Conservation (phyloP, 2,888 invertebrate genomes). For the Eucera pruinosa region DNA sequence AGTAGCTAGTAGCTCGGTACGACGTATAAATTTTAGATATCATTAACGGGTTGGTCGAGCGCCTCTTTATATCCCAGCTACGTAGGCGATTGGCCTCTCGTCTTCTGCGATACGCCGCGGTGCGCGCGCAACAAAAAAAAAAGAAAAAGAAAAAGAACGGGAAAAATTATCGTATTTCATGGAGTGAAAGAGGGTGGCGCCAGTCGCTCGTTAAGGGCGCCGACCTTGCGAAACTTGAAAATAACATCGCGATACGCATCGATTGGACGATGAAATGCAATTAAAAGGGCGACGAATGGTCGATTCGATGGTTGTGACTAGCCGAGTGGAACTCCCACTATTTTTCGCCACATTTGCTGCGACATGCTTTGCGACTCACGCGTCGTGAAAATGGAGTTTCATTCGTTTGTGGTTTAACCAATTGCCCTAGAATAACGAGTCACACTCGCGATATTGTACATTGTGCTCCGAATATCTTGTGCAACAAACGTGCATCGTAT, state of each 20-base stretch:
- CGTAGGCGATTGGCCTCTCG: constrained; percentile 2
- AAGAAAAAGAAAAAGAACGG: not conserved
- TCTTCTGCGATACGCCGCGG: not conserved
- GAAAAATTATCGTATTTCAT: constrained; percentile 17
- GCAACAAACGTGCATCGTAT: too few species aligned
- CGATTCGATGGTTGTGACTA: not conserved
- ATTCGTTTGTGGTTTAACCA: too few species aligned
- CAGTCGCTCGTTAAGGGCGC: constrained; percentile 40
- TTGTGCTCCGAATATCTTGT: too few species aligned
- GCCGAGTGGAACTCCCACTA: not conserved
- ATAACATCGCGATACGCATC: constrained; percentile 10
- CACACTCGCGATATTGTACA: too few species aligned
- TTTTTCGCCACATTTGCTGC: not conserved
- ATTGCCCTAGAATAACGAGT: too few species aligned
- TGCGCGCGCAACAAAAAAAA: too few species aligned
- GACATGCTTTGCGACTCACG: too few species aligned
- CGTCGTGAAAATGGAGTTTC: too few species aligned
- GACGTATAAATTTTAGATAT: constrained; percentile 65
- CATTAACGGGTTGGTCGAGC: constrained; percentile 53
- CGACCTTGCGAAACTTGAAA: constrained; percentile 42
- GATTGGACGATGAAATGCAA: constrained; percentile 8
- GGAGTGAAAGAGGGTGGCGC: constrained; percentile 32
- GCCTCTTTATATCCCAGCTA: constrained; percentile 16
- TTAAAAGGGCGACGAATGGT: constrained; percentile 22
- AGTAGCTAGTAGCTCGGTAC: constrained; percentile 37